phyloP scores from a whole-genome alignment of 2,888 invertebrate species.

The Thera obeliscata region DNA sequence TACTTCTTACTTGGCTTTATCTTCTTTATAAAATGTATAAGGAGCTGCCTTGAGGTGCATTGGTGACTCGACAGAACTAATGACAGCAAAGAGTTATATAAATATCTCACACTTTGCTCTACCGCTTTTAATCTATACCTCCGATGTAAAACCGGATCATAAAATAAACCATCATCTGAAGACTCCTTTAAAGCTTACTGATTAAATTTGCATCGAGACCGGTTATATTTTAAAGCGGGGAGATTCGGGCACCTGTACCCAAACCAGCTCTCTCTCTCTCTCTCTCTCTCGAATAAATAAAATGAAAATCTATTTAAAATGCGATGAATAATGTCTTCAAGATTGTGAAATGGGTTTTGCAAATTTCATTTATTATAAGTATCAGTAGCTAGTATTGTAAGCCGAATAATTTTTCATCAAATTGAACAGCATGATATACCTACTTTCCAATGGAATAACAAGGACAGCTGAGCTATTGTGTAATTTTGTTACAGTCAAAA shows the following conservation, averaged over 20 bases:
- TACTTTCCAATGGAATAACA: no score
- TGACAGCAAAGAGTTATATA: no score
- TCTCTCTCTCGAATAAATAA: conserved; percentile 39
- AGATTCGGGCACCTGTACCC: conserved; percentile 27
- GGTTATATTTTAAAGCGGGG: conserved; percentile 48
- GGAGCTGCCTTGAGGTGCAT: no score
- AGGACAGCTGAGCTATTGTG: no score
- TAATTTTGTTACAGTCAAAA: no score
- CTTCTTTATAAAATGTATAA: no score
- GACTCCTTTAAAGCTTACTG: conserved; percentile 46
- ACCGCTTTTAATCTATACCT: neutral
- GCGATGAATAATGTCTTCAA: conserved; percentile 31
- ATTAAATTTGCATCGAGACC: conserved; percentile 56
- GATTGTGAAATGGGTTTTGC: conserved; percentile 4
- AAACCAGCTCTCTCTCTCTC: neutral
- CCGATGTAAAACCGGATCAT: neutral
- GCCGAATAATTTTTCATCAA: neutral
- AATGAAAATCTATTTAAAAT: conserved; percentile 41
- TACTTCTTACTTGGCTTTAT: no score
- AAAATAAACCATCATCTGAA: conserved; percentile 8
- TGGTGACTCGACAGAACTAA: no score
- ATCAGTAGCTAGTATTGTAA: neutral
- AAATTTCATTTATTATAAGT: neutral
- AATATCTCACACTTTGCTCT: neutral
- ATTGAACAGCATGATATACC: no score